Evolutionary conservation across 2,113 vertebrate species (phyloP).

Genomic region (Steatornis caripensis): DNA sequence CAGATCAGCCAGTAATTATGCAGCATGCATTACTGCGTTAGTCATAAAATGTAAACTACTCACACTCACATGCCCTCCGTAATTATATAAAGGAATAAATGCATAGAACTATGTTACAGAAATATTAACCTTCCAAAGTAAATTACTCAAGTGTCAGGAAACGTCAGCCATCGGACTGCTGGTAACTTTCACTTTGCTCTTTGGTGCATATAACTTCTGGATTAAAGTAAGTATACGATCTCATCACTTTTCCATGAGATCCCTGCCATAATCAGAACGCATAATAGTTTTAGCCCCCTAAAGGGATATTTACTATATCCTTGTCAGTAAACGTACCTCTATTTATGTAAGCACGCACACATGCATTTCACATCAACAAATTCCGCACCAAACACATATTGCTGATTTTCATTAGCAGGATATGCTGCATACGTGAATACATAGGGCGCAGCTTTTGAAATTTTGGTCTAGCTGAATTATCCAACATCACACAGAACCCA

Average conservation of each 20-base stretch:
- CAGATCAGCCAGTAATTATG: constrained; percentile 1
- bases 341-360: not conserved
- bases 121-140: not conserved
- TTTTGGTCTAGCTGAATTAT: not conserved
- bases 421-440: not conserved
- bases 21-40: not conserved
- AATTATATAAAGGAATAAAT: not conserved
- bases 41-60: not conserved
- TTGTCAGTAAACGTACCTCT: not conserved
- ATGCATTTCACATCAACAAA: not conserved
- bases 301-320: not conserved
- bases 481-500: not conserved
- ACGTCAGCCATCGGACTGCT: not conserved
- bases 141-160: not conserved
- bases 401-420: not conserved
- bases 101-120: not conserved
- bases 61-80: not conserved
- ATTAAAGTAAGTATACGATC: not conserved
- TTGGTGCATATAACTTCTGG: not conserved
- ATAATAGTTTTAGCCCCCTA: not conserved
- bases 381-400: not conserved
- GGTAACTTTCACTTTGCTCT: not conserved
- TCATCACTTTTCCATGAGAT: not conserved
- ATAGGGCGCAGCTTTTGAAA: not conserved
- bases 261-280: not conserved